Base-by-base conservation (phyloP, 2,797 vertebrate species). In the Amblyopsis hoosieri region DNA sequence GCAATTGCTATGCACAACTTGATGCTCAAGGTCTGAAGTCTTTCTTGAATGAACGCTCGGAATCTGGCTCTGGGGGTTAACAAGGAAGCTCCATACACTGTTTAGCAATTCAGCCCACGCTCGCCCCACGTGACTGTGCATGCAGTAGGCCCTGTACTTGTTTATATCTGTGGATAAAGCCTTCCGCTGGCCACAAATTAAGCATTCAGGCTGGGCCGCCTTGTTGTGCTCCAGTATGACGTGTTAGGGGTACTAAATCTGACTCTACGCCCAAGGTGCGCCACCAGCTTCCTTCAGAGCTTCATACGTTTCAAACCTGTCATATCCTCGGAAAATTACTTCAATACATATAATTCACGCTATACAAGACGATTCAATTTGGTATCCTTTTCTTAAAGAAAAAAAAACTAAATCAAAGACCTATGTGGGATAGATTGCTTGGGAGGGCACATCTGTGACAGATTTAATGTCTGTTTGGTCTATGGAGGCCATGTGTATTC, bases 101-200 rank as follows among this genome's bases (percentile, higher is more conserved):
- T 67, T 92, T 91, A 88, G 71, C 71, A 42, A 91, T 92, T 91
- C 91, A 82, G 79, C n/a, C 69, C 86, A 80, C 76, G 86, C 63
- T 57, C 57, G 9, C 33, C 64, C 81, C 90, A 90, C 89, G 85
- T 90, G 89, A 88, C 77, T 49, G 74, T 42, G 84, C 88, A 92
- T 90, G 85, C 86, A 88, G 83, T 87, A 84, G 83, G 83, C 76
- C 79, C 83, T 80, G 84, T 84, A 82, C 87, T 89, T 91, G 89
- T 90, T 90, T 89, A 88, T 91, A 88, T 88, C 80, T 80, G 78
- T 82, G 89, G 82, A 91, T 86, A 82, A 90, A 80, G 87, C 84
- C 82, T 89, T 88, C 89, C 88, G 84, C 89, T 89, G 82, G 86
- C 89, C 84, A 69, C 85, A 89, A 91, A 92, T 91, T 90, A 92